A percentile compares a stretch with the other conserved stretches of the same genome.
phyloP scores from a whole-genome alignment of 2,797 vertebrate species.

The Anolis apletophallus region DNA sequence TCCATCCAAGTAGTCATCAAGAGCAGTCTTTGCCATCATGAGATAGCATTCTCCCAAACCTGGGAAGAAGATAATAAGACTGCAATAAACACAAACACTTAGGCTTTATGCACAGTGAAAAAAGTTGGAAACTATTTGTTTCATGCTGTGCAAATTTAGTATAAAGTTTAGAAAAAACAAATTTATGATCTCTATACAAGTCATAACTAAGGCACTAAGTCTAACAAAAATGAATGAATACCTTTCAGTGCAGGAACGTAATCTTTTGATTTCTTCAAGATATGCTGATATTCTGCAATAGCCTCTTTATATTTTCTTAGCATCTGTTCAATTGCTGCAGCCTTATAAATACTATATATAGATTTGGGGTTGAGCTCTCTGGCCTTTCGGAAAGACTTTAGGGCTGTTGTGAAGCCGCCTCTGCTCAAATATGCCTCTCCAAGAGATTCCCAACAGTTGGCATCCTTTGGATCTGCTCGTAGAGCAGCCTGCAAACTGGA shows the following conservation, averaged over 20 bases:
- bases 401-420: conserved; percentile 91
- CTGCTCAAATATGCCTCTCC: conserved; percentile 95
- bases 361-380: conserved; percentile 90
- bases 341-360: conserved; percentile 91
- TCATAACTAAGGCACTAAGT: too few relatives aligned
- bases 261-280: conserved; percentile 84
- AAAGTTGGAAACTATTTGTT: not conserved
- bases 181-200: too few relatives aligned
- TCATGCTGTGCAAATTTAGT: not conserved
- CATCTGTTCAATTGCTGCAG: conserved; percentile 93
- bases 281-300: conserved; percentile 86
- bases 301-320: conserved; percentile 93
- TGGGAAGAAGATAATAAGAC: conserved; percentile 64
- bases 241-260: conserved; percentile 98
- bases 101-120: not conserved
- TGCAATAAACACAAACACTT: not conserved
- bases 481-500: conserved; percentile 93
- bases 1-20: conserved; percentile 90
- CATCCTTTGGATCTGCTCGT: conserved; percentile 93
- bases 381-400: conserved; percentile 93
- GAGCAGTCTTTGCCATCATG: conserved; percentile 86
- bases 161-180: not conserved
- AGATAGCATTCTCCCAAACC: conserved; percentile 94
- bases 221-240: conserved; percentile 60
- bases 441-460: conserved; percentile 96